Evolutionary conservation across 2,113 vertebrate species (phyloP).

Genomic region (Uria lomvia): DNA sequence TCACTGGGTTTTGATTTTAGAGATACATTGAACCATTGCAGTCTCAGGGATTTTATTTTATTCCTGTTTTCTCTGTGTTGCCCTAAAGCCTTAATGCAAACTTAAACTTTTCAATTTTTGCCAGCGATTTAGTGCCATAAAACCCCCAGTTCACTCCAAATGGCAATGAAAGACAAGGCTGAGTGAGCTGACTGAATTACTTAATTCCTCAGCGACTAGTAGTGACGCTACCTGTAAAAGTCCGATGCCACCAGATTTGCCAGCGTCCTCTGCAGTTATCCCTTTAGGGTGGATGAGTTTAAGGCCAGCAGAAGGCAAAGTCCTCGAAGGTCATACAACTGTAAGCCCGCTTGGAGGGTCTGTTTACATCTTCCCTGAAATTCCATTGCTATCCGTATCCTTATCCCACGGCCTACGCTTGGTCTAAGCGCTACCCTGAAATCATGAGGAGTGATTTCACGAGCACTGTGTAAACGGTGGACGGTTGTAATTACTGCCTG

Average conservation of each 20-base stretch:
- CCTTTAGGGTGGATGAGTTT: neutral
- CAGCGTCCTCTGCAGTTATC: neutral
- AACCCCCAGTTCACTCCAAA: neutral
- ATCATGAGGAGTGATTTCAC: neutral
- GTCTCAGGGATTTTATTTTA: neutral
- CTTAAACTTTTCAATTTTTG: neutral
- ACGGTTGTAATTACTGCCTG: neutral
- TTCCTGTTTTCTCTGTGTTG: neutral
- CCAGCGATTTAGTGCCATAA: neutral
- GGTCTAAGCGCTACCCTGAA: neutral
- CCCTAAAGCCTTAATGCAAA: neutral
- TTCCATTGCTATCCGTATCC: slow-evolving; percentile 6
- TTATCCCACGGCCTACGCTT: neutral
- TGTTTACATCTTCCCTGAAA: slow-evolving; percentile 43
- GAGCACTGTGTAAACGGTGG: neutral
- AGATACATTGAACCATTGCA: neutral
- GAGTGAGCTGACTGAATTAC: neutral
- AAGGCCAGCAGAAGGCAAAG: slow-evolving; percentile 26
- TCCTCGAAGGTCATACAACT: neutral
- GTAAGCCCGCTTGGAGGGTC: neutral
- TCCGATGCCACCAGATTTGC: neutral
- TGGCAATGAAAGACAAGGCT: neutral
- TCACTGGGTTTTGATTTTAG: neutral
- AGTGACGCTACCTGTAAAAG: neutral
- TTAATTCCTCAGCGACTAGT: neutral